A percentile compares a stretch with the other conserved stretches of the same genome.
phyloP scores from a whole-genome alignment of 1,140 invertebrate genomes.

The Neodiprion pinetum region DNA sequence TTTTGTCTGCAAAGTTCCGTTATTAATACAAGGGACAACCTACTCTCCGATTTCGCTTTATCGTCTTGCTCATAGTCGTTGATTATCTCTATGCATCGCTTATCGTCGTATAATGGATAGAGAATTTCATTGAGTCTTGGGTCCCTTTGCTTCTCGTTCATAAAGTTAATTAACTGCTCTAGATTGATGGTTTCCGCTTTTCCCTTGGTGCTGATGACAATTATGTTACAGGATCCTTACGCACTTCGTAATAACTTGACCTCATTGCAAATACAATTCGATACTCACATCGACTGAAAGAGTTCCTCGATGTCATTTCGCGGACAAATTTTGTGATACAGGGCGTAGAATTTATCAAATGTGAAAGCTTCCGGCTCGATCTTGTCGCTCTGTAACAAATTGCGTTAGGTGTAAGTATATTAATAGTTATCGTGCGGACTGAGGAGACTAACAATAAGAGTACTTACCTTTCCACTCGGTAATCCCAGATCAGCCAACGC shows the following conservation, averaged over 20 bases:
- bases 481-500: conserved; percentile 93
- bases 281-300: conserved; percentile 93
- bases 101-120: conserved; percentile 95
- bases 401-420: conserved; percentile 6
- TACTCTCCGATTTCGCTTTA: conserved; percentile 78
- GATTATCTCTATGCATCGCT: conserved; percentile 92
- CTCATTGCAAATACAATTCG: conserved; percentile 1
- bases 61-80: conserved; percentile 90
- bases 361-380: conserved; percentile 95
- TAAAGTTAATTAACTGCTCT: conserved; percentile 89
- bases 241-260: neutral
- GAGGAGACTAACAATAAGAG: too few species aligned
- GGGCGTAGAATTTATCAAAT: conserved; percentile 97
- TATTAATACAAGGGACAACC: conserved; percentile 37
- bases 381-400: conserved; percentile 76
- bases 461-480: conserved; percentile 88
- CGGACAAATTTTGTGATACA: conserved; percentile 99
- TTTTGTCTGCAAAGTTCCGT: conserved; percentile 10
- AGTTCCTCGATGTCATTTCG: conserved; percentile 98
- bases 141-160: conserved; percentile 98
- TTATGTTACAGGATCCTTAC: conserved; percentile 17
- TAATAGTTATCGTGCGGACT: too few species aligned
- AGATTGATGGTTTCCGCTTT: conserved; percentile 83
- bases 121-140: conserved; percentile 98
- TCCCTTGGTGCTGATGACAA: conserved; percentile 78